These are phyloP conservation scores for Kryptopterus vitreolus DNA, from an alignment of 2,797 vertebrate species.

Conservation along the genomic window DNA sequence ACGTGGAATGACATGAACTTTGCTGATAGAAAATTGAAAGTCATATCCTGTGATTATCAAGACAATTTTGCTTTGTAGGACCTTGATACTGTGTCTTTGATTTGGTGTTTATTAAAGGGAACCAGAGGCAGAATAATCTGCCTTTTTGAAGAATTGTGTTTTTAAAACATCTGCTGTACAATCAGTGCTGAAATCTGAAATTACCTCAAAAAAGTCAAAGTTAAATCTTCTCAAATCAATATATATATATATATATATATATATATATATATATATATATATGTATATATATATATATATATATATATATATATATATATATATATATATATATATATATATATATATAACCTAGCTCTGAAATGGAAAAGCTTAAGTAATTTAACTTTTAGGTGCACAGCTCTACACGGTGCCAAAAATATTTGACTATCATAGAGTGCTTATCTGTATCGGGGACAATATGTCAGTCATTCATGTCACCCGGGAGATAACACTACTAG, in stretches of 20 bases:
- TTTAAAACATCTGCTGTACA: constrained; percentile 35
- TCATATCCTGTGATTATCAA: constrained; percentile 47
- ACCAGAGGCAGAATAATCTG: constrained; percentile 56
- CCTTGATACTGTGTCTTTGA: constrained; percentile 54
- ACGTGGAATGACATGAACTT: constrained; percentile 11
- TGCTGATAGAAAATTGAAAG: constrained; percentile 3
- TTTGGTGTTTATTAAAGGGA: constrained; percentile 74
- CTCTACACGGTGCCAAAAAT: constrained; percentile 32
- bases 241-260: no score
- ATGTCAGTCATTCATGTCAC: constrained; percentile 38
- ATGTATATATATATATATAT: neutral
- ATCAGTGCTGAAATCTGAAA: constrained; percentile 30
- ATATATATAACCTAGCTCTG: constrained; percentile 10
- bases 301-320: no score
- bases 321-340: neutral
- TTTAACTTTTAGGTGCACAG: constrained; percentile 22
- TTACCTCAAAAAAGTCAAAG: constrained; percentile 38
- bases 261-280: neutral
- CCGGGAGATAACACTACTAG: constrained; percentile 51
- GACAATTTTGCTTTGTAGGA: constrained; percentile 51
- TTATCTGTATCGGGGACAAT: constrained; percentile 41
- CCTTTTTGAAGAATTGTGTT: constrained; percentile 55
- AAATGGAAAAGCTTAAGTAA: constrained; percentile 22
- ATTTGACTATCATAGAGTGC: constrained; percentile 38
- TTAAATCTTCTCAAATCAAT: constrained; percentile 11